Evolutionary conservation across 2,888 invertebrate species (phyloP).

Genomic region (Ferrisia virgata): DNA sequence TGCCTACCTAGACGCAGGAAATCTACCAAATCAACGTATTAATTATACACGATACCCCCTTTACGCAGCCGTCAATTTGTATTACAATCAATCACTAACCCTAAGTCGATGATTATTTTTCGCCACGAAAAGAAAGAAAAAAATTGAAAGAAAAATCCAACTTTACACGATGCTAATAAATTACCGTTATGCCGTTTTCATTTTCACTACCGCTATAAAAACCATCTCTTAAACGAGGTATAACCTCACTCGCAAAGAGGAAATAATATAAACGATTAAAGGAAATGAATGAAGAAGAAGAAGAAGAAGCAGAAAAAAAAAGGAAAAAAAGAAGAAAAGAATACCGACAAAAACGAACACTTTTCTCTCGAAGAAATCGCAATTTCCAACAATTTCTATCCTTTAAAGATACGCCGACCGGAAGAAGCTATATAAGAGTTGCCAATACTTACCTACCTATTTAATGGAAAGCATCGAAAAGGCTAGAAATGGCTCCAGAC

Average conservation of each 20-base stretch:
- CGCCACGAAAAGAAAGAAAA: not conserved
- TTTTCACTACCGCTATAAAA: not conserved
- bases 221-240: not conserved
- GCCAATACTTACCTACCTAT: slow-evolving; percentile 2
- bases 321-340: not conserved
- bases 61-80: not conserved
- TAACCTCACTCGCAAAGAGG: not conserved
- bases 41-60: not conserved
- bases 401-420: slow-evolving; percentile 27
- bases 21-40: not conserved
- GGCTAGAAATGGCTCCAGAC: not conserved
- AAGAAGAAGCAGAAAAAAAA: not conserved
- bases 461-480: slow-evolving; percentile 7
- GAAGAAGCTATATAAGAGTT: not conserved
- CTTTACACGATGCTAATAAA: not conserved
- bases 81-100: not conserved
- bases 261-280: slow-evolving; percentile 35
- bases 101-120: not conserved
- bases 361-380: not conserved
- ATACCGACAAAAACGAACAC: slow-evolving; percentile 30
- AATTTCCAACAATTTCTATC: slow-evolving; percentile 16
- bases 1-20: no score
- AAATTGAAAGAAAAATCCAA: not conserved
- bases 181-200: not conserved
- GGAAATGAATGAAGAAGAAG: not conserved